Base-by-base conservation (phyloP, 1,140 invertebrate genomes). In the Conus ventricosus region DNA sequence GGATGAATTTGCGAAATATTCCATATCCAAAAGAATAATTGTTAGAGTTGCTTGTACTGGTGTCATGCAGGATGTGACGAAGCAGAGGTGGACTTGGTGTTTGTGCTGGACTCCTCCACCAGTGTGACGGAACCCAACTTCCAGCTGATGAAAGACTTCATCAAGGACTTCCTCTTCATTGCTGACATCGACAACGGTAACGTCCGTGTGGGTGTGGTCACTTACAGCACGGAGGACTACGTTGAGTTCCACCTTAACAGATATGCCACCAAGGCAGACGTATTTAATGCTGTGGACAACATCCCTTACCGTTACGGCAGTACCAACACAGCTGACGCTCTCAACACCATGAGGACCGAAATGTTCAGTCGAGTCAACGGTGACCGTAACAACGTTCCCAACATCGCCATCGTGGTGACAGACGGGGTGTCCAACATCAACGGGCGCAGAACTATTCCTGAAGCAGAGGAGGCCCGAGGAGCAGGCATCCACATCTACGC, bases 341-440 rank as follows among this genome's bases (percentile, higher is more conserved):
- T 92, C 13, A 81, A 76, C 10, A 83, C 88, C 5, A 89, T 91
- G 89, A 87, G 88, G 51, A 84, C 39, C 13, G 75, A 90, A 20
- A 92, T 92, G 91, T 92, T 90, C 87, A 90, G 84, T 17, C n/a
- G 53, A 13, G 39, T 15, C 20, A 90, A 89, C 60, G 92, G 93
- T 13, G 92, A 93, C 86, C 81, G 92, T 63, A 87, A 88, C 51
- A 63, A 85, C 84, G 91, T 88, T n/a, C 39, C 75, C n/a, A 91
- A 93, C 87, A 90, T 92, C 71, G 84, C 83, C 67, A 90, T 93
- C 53, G 86, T 93, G 15, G 85, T 92, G 25, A 93, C 92, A 63
- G 91, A 93, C 82, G 92, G 92, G 80, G 87, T 90, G 15, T 92
- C 91, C 17, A 92, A 92, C 89, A 92, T 93, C 81, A 93, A 93